Conservation (phyloP, 2,113 vertebrate genomes). For the Callopanchax toddi region DNA sequence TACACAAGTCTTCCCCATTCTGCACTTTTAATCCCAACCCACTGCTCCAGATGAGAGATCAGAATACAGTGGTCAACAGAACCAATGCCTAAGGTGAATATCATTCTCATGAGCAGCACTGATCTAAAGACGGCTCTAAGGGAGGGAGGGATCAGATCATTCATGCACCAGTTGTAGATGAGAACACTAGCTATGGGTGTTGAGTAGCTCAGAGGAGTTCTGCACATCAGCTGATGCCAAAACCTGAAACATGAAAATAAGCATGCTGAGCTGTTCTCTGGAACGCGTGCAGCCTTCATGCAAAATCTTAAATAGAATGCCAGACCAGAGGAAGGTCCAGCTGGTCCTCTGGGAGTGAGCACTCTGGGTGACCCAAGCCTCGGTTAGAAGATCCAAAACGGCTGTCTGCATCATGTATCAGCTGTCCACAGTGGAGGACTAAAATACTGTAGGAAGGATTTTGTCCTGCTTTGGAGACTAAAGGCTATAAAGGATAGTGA, state of each 20-base stretch:
- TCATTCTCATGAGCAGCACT: no score
- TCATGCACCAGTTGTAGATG: no score
- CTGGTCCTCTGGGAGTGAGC: slow-evolving; percentile 30
- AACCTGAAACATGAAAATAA: slow-evolving; percentile 1
- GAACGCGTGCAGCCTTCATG: not conserved
- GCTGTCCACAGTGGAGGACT: slow-evolving; percentile 30
- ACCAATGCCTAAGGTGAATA: no score
- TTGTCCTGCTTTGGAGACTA: slow-evolving; percentile 27
- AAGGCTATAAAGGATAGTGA: slow-evolving; percentile 19
- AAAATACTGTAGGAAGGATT: slow-evolving; percentile 14
- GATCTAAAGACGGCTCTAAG: no score
- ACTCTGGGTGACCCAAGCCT: slow-evolving; percentile 50
- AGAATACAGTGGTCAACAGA: no score
- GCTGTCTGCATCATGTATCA: slow-evolving; percentile 60
- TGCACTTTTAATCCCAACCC: no score
- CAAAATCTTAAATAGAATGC: slow-evolving; percentile 36
- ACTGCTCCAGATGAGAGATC: no score
- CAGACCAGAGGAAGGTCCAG: slow-evolving; percentile 47
- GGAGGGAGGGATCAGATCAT: no score
- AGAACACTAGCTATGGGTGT: no score
- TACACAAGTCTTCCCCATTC: no score
- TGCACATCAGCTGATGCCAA: no score
- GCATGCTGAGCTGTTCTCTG: slow-evolving; percentile 1
- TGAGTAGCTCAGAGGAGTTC: no score
- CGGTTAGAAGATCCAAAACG: slow-evolving; percentile 39